These are phyloP conservation scores for Ariopsis seemanni DNA, from an alignment of 2,113 vertebrate species.

Conservation along the genomic window DNA sequence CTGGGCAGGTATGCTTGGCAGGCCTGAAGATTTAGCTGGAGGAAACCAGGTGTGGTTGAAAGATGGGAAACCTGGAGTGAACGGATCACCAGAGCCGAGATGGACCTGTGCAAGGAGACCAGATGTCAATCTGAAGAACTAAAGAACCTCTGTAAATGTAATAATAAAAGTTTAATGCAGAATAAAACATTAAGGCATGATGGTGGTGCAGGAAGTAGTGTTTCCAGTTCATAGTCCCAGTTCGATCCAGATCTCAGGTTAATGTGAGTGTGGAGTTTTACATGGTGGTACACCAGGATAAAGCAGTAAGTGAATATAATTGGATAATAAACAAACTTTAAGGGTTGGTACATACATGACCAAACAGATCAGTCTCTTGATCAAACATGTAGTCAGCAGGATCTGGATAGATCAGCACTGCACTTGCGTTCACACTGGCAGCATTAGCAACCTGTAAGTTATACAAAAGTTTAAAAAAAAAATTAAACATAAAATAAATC, in stretches of 20 bases:
- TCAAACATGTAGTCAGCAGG: conserved; percentile 34
- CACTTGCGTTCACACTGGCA: conserved; percentile 74
- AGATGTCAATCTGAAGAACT: not conserved
- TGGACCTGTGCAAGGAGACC: conserved; percentile 79
- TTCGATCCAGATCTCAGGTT: not conserved
- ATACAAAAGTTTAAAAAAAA: not conserved
- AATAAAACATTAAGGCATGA: not conserved
- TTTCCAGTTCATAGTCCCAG: not conserved
- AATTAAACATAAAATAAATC: not conserved
- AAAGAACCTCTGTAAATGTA: not conserved
- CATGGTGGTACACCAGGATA: not conserved
- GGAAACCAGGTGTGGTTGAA: conserved; percentile 95
- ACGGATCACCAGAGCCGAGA: conserved; percentile 91
- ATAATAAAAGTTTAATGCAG: not conserved
- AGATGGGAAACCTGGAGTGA: conserved; percentile 92
- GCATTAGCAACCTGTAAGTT: conserved; percentile 85
- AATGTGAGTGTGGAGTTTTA: not conserved
- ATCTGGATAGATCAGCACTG: conserved; percentile 85
- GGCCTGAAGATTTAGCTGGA: conserved; percentile 83
- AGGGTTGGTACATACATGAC: conserved; percentile 80
- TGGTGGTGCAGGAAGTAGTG: not conserved
- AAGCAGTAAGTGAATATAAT: not conserved
- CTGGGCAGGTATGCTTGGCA: conserved; percentile 85
- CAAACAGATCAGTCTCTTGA: conserved; percentile 69
- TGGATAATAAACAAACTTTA: not conserved